phyloP scores from a whole-genome alignment of 2,113 vertebrate genomes.

The Trematocara macrostoma region DNA sequence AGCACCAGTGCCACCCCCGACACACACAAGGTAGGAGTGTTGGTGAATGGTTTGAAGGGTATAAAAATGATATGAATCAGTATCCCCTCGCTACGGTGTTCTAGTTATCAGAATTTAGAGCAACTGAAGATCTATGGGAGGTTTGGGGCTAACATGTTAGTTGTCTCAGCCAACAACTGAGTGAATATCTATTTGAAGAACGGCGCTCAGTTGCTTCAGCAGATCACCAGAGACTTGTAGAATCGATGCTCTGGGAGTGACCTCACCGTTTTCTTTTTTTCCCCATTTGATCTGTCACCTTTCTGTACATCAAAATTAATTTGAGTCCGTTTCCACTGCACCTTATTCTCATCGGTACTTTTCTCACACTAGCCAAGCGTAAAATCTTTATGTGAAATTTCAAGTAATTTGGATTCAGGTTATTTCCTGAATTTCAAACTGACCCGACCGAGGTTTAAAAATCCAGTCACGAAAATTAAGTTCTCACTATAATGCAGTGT shows the following conservation, averaged over 20 bases:
- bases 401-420: not conserved
- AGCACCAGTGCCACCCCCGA: not conserved
- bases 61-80: not conserved
- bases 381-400: not conserved
- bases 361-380: not conserved
- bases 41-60: not conserved
- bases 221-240: not conserved
- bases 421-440: not conserved
- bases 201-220: not conserved
- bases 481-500: constrained; percentile 56
- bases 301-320: not conserved
- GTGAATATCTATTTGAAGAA: not conserved
- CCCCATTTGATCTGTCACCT: not conserved
- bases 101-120: not conserved
- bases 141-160: not conserved
- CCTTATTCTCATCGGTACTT: not conserved
- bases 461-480: constrained; percentile 52
- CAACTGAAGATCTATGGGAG: not conserved
- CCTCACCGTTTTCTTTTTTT: not conserved
- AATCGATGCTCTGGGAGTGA: not conserved
- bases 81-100: not conserved
- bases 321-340: not conserved
- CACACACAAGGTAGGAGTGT: not conserved
- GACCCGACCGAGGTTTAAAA: constrained; percentile 4
- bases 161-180: not conserved